These are phyloP conservation scores for Pseudomyrmex cubaensis DNA, from an alignment of 1,140 invertebrate species.

Conservation along the genomic window DNA sequence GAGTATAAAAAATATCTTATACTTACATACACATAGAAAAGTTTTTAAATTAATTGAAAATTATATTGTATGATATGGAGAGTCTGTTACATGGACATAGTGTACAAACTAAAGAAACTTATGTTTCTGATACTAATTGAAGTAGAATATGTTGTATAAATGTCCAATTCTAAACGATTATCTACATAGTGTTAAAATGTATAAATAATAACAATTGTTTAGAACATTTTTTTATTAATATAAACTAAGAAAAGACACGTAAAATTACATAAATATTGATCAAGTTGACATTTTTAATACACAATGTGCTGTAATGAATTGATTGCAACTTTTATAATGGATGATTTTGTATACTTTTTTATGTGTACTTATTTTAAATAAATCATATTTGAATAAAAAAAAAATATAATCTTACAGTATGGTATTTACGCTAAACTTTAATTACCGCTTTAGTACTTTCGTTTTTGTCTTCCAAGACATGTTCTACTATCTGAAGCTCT, in stretches of 20 bases:
- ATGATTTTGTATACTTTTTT: no score
- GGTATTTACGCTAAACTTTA: neutral
- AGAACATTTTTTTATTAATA: no score
- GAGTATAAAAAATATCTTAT: no score
- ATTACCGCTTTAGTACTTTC: constrained; percentile 21
- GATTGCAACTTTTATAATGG: no score
- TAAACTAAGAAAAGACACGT: no score
- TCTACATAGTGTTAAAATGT: neutral
- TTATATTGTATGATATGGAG: neutral
- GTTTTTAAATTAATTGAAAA: neutral
- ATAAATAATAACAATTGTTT: neutral
- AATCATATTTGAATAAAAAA: no score
- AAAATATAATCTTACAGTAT: neutral
- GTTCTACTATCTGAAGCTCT: neutral
- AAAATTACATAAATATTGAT: no score
- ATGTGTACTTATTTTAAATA: no score
- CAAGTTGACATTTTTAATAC: no score
- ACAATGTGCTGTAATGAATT: no score
- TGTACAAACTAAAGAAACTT: neutral
- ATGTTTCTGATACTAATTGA: neutral
- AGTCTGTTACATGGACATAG: neutral
- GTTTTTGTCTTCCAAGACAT: neutral
- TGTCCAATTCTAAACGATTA: neutral
- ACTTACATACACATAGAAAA: neutral
- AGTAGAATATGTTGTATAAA: neutral